A percentile compares a stretch with the other conserved stretches of the same genome.
phyloP scores from a whole-genome alignment of 2,888 invertebrate species.

The Diabrotica balteata region DNA sequence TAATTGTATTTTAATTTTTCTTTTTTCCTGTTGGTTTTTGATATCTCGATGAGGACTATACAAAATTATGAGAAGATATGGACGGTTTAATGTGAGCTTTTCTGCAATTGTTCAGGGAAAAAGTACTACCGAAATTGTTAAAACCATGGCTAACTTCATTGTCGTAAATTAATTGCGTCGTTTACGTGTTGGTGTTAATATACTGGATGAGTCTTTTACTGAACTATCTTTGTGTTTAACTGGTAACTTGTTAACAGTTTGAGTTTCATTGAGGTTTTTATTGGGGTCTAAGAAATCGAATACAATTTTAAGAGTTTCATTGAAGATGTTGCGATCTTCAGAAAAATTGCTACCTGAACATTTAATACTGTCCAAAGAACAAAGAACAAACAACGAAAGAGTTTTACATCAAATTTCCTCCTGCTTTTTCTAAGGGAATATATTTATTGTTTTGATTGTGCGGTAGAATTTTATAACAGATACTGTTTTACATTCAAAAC shows the following conservation, averaged over 20 bases:
- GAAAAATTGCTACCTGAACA: constrained; percentile 24
- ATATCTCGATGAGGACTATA: background rate
- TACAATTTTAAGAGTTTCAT: constrained; percentile 37
- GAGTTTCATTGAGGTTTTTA: background rate
- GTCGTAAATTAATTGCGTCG: background rate
- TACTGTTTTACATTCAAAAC: constrained; percentile 41
- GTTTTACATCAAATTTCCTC: constrained; percentile 36
- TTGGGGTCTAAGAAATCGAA: constrained; percentile 2
- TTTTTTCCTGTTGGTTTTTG: background rate
- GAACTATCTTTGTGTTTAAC: background rate
- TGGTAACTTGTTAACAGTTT: background rate
- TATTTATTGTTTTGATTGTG: constrained; percentile 21
- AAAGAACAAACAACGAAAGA: too few relatives aligned
- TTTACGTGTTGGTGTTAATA: too few relatives aligned
- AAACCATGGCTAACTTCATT: background rate
- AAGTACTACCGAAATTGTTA: background rate
- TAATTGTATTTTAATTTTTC: background rate
- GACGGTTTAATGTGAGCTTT: background rate
- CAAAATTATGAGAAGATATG: background rate
- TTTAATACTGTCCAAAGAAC: constrained; percentile 35
- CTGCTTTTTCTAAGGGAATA: background rate
- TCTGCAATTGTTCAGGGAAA: background rate
- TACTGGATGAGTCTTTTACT: background rate
- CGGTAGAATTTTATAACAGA: constrained; percentile 41
- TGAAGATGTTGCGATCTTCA: constrained; percentile 36